A percentile compares a stretch with the other conserved stretches of the same genome.
Evolutionary conservation across 1,140 invertebrate genomes (phyloP).

Genomic region (Drosophila pandora): DNA sequence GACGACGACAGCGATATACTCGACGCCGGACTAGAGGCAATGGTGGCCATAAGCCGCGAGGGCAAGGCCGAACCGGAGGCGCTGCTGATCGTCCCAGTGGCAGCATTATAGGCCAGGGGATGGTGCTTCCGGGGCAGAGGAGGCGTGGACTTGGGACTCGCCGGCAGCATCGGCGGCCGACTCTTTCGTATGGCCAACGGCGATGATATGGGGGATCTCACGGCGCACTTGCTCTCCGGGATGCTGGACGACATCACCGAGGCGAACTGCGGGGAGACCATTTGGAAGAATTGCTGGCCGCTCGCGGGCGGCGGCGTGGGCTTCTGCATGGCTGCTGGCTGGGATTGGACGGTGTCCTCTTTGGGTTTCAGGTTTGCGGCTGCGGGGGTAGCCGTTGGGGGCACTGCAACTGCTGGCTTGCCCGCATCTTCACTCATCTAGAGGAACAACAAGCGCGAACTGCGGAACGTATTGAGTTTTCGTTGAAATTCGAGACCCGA

Average conservation of each 20-base stretch:
- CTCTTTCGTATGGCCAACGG: constrained; percentile 70
- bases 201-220: constrained; percentile 74
- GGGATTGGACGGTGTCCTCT: constrained; percentile 23
- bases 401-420: constrained; percentile 49
- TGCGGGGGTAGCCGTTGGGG: constrained; percentile 20
- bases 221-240: constrained; percentile 61
- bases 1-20: constrained; percentile 77
- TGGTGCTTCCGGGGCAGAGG: constrained; percentile 73
- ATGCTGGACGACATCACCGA: constrained; percentile 73
- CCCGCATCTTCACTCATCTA: constrained; percentile 78
- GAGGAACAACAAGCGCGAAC: constrained; percentile 24
- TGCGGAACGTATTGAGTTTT: constrained; percentile 15
- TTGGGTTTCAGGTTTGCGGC: constrained; percentile 28
- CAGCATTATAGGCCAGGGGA: constrained; percentile 73
- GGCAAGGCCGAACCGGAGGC: constrained; percentile 50
- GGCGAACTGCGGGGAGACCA: constrained; percentile 74
- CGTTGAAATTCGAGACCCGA: neutral
- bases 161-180: constrained; percentile 55
- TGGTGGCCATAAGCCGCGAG: constrained; percentile 59
- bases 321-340: constrained; percentile 49
- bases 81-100: constrained; percentile 66
- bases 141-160: constrained; percentile 78
- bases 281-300: constrained; percentile 71
- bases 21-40: constrained; percentile 68
- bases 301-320: constrained; percentile 50